phyloP scores from a whole-genome alignment of 2,797 vertebrate genomes.

The Coluber constrictor region DNA sequence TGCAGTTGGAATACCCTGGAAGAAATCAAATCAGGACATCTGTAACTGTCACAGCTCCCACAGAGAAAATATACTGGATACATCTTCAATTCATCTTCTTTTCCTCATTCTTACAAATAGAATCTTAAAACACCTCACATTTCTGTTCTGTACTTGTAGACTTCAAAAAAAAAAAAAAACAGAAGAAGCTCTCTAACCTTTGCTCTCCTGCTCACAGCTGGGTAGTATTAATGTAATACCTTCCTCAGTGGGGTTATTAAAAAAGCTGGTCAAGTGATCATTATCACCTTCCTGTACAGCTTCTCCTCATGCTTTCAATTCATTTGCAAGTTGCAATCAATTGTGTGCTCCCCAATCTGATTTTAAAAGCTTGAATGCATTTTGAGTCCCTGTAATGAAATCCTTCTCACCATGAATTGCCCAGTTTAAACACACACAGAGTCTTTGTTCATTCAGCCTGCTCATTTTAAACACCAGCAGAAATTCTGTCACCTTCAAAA shows the following conservation, averaged over 20 bases:
- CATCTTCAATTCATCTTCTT: neutral
- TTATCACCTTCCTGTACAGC: constrained; percentile 24
- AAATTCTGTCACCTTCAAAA: constrained; percentile 22
- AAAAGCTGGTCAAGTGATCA: constrained; percentile 28
- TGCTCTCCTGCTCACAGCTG: constrained; percentile 20
- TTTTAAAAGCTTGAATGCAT: constrained; percentile 32
- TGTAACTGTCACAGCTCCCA: neutral
- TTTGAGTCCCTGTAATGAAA: constrained; percentile 15
- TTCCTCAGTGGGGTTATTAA: constrained; percentile 29
- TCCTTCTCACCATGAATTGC: constrained; percentile 11
- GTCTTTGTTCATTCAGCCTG: constrained; percentile 6
- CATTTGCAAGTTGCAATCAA: constrained; percentile 31
- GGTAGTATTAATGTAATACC: constrained; percentile 20
- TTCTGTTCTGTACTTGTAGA: neutral
- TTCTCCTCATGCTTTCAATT: constrained; percentile 21
- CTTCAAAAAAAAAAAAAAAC: neutral
- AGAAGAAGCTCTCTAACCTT: neutral
- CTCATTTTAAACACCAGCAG: constrained; percentile 12
- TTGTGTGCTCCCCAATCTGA: neutral
- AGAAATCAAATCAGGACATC: neutral
- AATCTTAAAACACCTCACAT: neutral
- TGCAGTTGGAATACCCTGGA: neutral
- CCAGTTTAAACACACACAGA: neutral
- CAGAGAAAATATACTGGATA: neutral
- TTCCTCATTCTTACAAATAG: neutral